Conservation (phyloP, 2,888 invertebrate species). For the Netelia virgata region DNA sequence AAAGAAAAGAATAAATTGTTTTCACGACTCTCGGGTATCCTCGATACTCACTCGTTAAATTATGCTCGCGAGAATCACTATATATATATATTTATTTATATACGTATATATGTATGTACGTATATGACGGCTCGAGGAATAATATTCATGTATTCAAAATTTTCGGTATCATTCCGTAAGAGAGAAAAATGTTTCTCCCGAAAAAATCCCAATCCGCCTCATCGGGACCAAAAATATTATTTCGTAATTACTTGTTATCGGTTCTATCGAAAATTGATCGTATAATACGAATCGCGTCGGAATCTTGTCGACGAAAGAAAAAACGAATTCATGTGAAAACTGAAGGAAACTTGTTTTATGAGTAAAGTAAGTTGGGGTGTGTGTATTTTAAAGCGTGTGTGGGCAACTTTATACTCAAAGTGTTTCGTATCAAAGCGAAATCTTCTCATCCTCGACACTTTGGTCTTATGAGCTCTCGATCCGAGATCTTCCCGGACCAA, state of each 20-base stretch:
- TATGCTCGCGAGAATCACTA: background rate
- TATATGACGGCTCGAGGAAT: background rate
- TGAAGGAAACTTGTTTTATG: background rate
- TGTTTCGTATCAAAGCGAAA: slow-evolving; percentile 41
- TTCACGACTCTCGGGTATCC: slow-evolving; percentile 50
- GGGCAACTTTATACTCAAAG: slow-evolving; percentile 47
- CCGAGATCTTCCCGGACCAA: slow-evolving; percentile 25
- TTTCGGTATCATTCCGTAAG: background rate
- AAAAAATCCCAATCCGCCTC: no score
- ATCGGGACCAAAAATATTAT: no score
- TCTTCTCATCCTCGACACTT: slow-evolving; percentile 63
- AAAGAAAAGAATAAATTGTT: slow-evolving; percentile 24
- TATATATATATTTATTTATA: background rate
- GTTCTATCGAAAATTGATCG: no score
- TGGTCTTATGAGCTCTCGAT: slow-evolving; percentile 65
- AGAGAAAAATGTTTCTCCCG: no score
- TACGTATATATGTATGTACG: background rate
- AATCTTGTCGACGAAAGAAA: no score
- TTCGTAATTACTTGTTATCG: no score
- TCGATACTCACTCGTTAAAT: slow-evolving; percentile 48
- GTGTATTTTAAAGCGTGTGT: slow-evolving; percentile 38
- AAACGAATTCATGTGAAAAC: no score
- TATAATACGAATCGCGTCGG: no score
- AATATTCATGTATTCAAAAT: slow-evolving; percentile 22
- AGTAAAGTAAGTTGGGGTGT: background rate